A percentile compares a stretch with the other conserved stretches of the same genome.
These are phyloP conservation scores for Dryocosmus kuriphilus DNA, from an alignment of 2,888 invertebrate genomes.

Conservation along the genomic window DNA sequence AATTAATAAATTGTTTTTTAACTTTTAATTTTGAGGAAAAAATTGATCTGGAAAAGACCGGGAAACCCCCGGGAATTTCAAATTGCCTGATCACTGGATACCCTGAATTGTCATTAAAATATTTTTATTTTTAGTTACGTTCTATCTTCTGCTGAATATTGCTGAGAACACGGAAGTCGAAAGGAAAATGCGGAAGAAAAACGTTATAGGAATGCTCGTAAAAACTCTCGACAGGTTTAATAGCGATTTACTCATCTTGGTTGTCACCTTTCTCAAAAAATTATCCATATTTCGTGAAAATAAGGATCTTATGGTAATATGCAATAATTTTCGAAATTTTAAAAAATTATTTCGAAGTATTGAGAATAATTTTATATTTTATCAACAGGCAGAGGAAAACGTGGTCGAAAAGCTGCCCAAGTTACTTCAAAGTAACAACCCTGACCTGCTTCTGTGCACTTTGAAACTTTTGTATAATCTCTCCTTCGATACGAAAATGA, in stretches of 20 bases:
- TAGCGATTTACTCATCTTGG: conserved; percentile 92
- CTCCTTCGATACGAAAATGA: conserved; percentile 93
- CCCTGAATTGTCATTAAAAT: no score
- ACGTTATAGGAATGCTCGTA: conserved; percentile 91
- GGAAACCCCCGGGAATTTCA: no score
- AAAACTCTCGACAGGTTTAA: conserved; percentile 94
- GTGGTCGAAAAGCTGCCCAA: conserved; percentile 91
- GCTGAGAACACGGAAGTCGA: conserved; percentile 97
- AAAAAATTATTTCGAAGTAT: neutral
- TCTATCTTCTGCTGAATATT: conserved; percentile 95
- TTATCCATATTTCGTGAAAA: conserved; percentile 96
- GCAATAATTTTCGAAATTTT: neutral
- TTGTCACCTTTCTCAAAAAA: conserved; percentile 96
- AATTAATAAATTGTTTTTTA: no score
- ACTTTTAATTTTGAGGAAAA: no score
- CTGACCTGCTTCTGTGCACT: conserved; percentile 89
- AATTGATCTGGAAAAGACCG: no score
- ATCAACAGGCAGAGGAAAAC: conserved; percentile 82
- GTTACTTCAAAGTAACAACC: conserved; percentile 83
- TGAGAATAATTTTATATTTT: conserved; percentile 41
- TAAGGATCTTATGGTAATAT: conserved; percentile 90
- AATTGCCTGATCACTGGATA: no score
- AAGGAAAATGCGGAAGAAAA: conserved; percentile 97
- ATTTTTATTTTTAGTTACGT: conserved; percentile 84
- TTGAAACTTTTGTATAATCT: conserved; percentile 95